Evolutionary conservation across 2,888 invertebrate genomes (phyloP).

Genomic region (Neoascia interrupta): DNA sequence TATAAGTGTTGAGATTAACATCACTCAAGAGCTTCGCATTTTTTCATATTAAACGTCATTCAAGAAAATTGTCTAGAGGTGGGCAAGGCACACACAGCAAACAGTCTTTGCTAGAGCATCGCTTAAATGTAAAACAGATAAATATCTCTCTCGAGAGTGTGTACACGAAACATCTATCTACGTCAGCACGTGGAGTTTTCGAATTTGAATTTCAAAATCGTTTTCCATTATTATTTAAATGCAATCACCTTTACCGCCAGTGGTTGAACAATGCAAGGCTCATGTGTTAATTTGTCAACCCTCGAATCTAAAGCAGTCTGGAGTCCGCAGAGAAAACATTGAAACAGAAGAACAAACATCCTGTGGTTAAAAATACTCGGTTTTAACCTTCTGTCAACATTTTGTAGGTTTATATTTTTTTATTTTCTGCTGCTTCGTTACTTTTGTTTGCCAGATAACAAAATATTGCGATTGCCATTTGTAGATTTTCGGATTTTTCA

Average conservation of each 20-base stretch:
- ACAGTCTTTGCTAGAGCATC: not conserved
- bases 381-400: constrained; percentile 17
- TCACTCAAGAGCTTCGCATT: not conserved
- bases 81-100: not conserved
- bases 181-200: not conserved
- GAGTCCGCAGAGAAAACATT: constrained; percentile 9
- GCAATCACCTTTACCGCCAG: constrained; percentile 10
- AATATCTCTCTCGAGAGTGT: too few relatives aligned
- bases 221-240: constrained; percentile 32
- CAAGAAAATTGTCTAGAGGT: not conserved
- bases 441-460: constrained; percentile 22
- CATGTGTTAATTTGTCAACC: not conserved
- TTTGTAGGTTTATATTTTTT: too few relatives aligned
- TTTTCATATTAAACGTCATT: not conserved
- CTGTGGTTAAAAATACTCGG: constrained; percentile 48
- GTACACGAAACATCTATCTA: too few relatives aligned
- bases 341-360: constrained; percentile 46
- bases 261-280: not conserved
- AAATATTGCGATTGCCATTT: too few relatives aligned
- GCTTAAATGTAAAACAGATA: too few relatives aligned
- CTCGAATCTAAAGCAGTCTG: constrained; percentile 12
- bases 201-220: constrained; percentile 13
- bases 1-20: too few relatives aligned
- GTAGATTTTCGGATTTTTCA: too few relatives aligned
- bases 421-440: too few relatives aligned